These are phyloP conservation scores for Platichthys flesus DNA, from an alignment of 2,113 vertebrate species.

Conservation along the genomic window DNA sequence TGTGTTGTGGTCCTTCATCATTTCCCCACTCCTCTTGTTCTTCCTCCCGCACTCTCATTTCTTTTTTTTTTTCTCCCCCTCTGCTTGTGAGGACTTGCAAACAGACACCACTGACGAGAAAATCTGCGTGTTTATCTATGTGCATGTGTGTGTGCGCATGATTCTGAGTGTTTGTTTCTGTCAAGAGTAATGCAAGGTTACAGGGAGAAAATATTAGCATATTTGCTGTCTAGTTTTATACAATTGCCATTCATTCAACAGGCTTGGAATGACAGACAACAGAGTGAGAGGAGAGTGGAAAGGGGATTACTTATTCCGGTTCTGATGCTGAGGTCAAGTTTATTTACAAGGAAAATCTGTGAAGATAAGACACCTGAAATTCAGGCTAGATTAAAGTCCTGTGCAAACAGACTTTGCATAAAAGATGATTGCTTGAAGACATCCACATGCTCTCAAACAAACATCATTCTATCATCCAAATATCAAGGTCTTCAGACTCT, in stretches of 20 bases:
- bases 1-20: conserved; percentile 52
- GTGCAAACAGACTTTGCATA: conserved; percentile 44
- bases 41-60: conserved; percentile 14
- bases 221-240: conserved; percentile 47
- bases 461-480: conserved; percentile 43
- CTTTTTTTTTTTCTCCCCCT: background rate
- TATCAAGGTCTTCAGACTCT: conserved; percentile 30
- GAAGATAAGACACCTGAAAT: conserved; percentile 49
- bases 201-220: conserved; percentile 45
- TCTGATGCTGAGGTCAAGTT: conserved; percentile 56
- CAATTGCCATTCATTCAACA: conserved; percentile 39
- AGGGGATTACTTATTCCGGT: conserved; percentile 28
- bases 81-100: conserved; percentile 38
- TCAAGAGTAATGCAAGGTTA: conserved; percentile 52
- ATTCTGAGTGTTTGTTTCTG: conserved; percentile 41
- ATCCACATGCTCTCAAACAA: conserved; percentile 32
- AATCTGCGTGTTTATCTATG: conserved; percentile 23
- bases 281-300: background rate
- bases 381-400: conserved; percentile 37
- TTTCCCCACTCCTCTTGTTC: conserved; percentile 33
- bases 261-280: conserved; percentile 30
- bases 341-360: conserved; percentile 52
- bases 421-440: conserved; percentile 57
- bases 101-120: conserved; percentile 44
- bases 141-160: conserved; percentile 7